Conservation (phyloP, 2,888 invertebrate species). For the Cyrtodaria siliqua region DNA sequence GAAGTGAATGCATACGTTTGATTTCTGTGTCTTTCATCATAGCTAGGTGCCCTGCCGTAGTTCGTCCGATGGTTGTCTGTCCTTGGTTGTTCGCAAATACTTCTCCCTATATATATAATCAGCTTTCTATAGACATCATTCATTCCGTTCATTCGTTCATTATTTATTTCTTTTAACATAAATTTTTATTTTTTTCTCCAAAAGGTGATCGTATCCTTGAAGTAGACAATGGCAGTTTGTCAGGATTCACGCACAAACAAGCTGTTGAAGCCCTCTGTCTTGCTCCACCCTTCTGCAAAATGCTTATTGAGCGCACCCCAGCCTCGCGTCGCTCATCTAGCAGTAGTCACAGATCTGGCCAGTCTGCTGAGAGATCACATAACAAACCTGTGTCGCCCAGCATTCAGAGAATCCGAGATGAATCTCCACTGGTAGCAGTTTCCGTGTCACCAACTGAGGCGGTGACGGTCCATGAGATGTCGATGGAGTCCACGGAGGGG, state of each 20-base stretch:
- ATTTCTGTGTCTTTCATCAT: too few relatives aligned
- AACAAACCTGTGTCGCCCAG: neutral
- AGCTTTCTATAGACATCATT: too few relatives aligned
- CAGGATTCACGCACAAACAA: conserved; percentile 84
- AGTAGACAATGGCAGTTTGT: conserved; percentile 83
- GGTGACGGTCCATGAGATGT: conserved; percentile 34
- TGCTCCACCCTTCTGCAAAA: conserved; percentile 71
- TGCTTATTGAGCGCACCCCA: conserved; percentile 67
- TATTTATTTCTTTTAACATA: too few relatives aligned
- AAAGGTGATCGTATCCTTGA: conserved; percentile 85
- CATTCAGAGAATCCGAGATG: conserved; percentile 8
- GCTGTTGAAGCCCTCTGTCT: conserved; percentile 84
- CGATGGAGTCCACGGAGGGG: conserved; percentile 12
- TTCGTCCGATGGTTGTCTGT: too few relatives aligned
- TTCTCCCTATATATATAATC: too few relatives aligned
- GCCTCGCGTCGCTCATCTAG: neutral
- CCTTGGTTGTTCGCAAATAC: too few relatives aligned
- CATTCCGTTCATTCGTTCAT: too few relatives aligned
- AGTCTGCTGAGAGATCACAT: neutral
- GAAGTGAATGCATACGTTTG: too few relatives aligned
- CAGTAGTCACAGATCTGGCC: neutral
- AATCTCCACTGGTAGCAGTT: neutral
- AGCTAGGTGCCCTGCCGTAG: too few relatives aligned
- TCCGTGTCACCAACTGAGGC: conserved; percentile 20
- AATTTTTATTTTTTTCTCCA: too few relatives aligned